These are phyloP conservation scores for Rotaria socialis DNA, from an alignment of 2,888 invertebrate species.

Conservation along the genomic window DNA sequence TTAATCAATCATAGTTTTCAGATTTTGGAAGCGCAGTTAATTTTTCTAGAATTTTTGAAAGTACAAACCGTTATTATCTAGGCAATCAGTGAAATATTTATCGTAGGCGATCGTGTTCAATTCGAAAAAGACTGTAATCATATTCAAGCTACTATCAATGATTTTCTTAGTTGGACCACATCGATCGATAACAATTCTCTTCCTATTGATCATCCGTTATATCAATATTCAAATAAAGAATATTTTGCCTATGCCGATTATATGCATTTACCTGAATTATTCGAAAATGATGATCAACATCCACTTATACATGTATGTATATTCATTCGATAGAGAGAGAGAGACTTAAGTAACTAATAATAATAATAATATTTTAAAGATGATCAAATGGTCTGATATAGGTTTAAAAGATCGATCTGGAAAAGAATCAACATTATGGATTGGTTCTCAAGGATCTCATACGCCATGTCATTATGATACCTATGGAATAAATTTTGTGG, in stretches of 20 bases:
- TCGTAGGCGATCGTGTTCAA: constrained; percentile 57
- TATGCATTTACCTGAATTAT: constrained; percentile 72
- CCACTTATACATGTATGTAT: constrained; percentile 57
- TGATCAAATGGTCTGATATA: constrained; percentile 57
- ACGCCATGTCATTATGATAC: constrained; percentile 90
- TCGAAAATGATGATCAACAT: constrained; percentile 64
- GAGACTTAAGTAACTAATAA: neutral
- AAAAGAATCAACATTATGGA: constrained; percentile 73
- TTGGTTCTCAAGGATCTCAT: constrained; percentile 74
- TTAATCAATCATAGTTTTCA: too few species aligned
- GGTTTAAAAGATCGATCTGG: constrained; percentile 70
- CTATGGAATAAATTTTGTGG: constrained; percentile 85
- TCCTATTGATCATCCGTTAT: constrained; percentile 50
- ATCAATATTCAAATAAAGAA: constrained; percentile 52
- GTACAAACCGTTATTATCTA: too few species aligned
- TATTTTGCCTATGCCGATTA: constrained; percentile 80
- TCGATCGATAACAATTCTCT: neutral
- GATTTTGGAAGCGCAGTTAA: too few species aligned
- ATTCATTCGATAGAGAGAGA: too few species aligned
- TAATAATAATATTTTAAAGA: constrained; percentile 48
- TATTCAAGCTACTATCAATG: constrained; percentile 65
- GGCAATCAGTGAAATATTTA: neutral
- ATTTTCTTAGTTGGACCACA: constrained; percentile 64
- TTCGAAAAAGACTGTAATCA: constrained; percentile 74
- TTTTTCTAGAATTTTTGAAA: too few species aligned